Percentiles rank a stretch among this genome's conserved stretches.
Conservation (phyloP, 2,113 vertebrate species). For the Eira barbara region DNA sequence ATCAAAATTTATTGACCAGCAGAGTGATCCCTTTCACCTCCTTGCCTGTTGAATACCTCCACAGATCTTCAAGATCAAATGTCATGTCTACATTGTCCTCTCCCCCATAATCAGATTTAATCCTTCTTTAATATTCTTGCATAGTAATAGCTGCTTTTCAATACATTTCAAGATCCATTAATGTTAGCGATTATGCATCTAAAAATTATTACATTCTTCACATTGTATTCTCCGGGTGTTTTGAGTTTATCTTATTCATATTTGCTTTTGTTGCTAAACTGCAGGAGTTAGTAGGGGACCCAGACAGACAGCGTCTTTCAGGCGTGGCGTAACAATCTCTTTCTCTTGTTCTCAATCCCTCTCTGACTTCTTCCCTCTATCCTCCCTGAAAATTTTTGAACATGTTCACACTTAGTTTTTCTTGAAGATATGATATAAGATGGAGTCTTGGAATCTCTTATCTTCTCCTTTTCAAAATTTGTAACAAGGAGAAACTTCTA, state of each 20-base stretch:
- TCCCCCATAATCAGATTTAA: background rate
- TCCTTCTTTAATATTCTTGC: background rate
- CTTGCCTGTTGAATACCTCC: background rate
- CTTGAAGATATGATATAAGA: background rate
- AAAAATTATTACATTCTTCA: background rate
- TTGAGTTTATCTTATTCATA: background rate
- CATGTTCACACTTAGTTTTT: background rate
- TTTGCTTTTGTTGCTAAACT: background rate
- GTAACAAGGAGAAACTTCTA: background rate
- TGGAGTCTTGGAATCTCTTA: background rate
- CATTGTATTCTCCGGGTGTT: background rate
- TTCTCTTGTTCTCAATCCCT: background rate
- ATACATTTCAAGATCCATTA: background rate
- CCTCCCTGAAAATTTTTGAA: background rate
- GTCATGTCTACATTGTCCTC: background rate
- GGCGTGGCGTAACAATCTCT: background rate
- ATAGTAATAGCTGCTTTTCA: background rate
- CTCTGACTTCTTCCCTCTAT: background rate
- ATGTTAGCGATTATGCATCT: background rate
- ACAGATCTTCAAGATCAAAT: background rate
- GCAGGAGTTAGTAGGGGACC: background rate
- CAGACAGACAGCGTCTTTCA: background rate
- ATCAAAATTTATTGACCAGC: background rate
- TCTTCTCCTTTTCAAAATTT: background rate
- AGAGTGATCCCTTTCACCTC: background rate